Base-by-base conservation (phyloP, 2,113 vertebrate species). In the Semnornis frantzii region DNA sequence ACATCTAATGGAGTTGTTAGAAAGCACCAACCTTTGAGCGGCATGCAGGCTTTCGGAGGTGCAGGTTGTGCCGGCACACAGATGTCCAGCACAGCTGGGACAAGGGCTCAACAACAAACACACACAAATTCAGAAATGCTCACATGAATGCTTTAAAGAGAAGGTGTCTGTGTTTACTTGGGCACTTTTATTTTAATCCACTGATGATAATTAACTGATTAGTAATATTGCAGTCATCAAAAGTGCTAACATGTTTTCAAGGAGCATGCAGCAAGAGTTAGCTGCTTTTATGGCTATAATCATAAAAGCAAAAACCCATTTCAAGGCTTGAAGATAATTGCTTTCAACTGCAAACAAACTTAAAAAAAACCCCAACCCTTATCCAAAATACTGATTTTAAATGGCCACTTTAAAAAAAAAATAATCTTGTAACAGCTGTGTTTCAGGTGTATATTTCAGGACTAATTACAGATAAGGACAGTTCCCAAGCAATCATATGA, bases 241-340 rank as follows among this genome's bases (percentile, higher is more conserved):
- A 96, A 97, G 78, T 4, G 1, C 97, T 30, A 92, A 85, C 77
- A 31, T 65, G 70, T 91, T 97, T 97, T 96, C 92, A 93, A 95
- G 94, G 69, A 96, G 82, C 44, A 37, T 28, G 34, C 55, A 95
- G 95, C 93, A 97, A 94, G 82, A 96, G 93, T 92, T 83, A 20
- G 72, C 60, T 10, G 5, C 77, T 95, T 93, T 52, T 39, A 87
- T 50, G 68, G 86, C 71, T 95, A 96, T 96, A 95, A 96, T 81
- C 93, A 95, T 93, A 96, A 97, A 88, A 96, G 93, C 86, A 97
- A 97, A 97, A 78, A 94, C 94, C 70, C 87, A 91, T 92, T 92
- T 92, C 86, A 92, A 89, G 92, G 50, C 90, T 92, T 82, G 70
- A 89, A 78, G 94, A 95, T 91, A 96, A 82, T 87, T 95, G 80